Evolutionary conservation across 1,140 invertebrate species (phyloP).

Genomic region (Pseudomyrmex flavicornis): DNA sequence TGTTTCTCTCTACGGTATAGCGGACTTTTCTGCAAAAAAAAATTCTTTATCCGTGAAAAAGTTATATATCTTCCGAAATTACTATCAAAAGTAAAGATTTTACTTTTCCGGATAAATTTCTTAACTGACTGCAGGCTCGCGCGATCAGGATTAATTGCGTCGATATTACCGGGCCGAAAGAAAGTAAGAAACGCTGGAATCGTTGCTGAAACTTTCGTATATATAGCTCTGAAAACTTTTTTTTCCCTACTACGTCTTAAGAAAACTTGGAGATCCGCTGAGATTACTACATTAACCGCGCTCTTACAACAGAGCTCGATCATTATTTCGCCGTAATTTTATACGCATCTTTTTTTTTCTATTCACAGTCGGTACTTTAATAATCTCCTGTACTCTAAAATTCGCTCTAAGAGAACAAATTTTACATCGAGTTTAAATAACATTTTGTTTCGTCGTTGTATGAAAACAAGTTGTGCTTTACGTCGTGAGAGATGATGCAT

Average conservation of each 20-base stretch:
- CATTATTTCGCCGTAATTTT: background rate
- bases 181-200: background rate
- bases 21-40: constrained; percentile 28
- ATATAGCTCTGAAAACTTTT: background rate
- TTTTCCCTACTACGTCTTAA: background rate
- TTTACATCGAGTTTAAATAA: constrained; percentile 22
- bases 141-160: background rate
- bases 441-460: constrained; percentile 16
- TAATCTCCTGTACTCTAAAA: no score
- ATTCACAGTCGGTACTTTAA: background rate
- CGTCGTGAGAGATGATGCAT: background rate
- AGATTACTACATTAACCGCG: background rate
- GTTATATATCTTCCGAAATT: constrained; percentile 48
- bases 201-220: background rate
- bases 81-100: constrained; percentile 36
- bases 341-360: no score
- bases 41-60: constrained; percentile 41
- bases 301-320: background rate
- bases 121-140: constrained; percentile 7
- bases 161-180: background rate
- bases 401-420: background rate
- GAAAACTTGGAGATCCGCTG: background rate
- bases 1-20: constrained; percentile 9
- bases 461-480: background rate
- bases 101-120: constrained; percentile 13